Conservation (phyloP, 1,140 invertebrate genomes). For the Eufriesea mexicana region DNA sequence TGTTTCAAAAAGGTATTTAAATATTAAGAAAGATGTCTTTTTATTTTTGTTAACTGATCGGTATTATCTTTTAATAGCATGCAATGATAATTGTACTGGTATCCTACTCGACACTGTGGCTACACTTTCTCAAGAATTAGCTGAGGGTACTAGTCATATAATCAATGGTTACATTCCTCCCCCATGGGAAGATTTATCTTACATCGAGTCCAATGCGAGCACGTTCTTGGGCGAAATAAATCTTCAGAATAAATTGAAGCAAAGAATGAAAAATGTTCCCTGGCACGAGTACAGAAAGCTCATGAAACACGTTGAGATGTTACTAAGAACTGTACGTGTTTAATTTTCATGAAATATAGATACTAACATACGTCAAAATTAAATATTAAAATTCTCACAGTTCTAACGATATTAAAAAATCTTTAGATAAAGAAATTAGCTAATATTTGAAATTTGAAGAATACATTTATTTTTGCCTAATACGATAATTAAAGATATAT, state of each 20-base stretch:
- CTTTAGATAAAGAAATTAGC: too few species aligned
- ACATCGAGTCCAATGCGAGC: conserved; percentile 80
- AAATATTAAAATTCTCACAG: too few species aligned
- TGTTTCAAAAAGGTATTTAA: too few species aligned
- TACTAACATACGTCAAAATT: too few species aligned
- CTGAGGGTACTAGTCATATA: conserved; percentile 82
- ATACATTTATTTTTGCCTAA: background rate
- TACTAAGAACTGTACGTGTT: conserved; percentile 67
- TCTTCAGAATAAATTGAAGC: conserved; percentile 61
- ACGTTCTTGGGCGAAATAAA: conserved; percentile 69
- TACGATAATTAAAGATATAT: background rate
- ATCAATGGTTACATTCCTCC: conserved; percentile 87
- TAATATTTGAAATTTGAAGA: too few species aligned
- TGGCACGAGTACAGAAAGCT: conserved; percentile 74
- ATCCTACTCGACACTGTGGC: conserved; percentile 90
- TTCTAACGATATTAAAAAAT: too few species aligned
- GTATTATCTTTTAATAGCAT: conserved; percentile 84
- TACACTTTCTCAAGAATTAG: conserved; percentile 83
- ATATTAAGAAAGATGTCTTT: background rate
- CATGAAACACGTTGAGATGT: conserved; percentile 61
- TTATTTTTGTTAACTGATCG: background rate
- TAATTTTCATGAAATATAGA: background rate
- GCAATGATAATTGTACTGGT: conserved; percentile 94
- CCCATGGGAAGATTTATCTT: conserved; percentile 86
- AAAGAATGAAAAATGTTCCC: conserved; percentile 72